Conservation (phyloP, 2,888 invertebrate species). For the Heliconius hortense region DNA sequence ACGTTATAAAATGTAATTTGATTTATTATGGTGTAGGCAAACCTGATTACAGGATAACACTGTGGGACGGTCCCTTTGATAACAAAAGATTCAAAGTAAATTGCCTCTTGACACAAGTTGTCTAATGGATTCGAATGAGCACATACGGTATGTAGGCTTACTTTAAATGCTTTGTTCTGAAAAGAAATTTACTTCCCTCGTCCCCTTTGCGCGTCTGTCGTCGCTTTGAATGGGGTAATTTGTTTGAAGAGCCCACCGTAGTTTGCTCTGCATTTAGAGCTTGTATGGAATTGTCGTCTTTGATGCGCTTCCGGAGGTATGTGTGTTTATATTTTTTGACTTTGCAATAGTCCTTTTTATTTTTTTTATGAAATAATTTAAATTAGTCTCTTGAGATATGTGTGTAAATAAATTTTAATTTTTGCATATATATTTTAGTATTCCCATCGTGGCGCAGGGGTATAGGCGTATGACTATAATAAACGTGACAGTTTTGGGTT, state of each 20-base stretch:
- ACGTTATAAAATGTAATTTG: constrained; percentile 50
- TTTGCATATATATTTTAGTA: too few relatives aligned
- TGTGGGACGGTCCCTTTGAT: constrained; percentile 64
- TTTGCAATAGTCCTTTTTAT: background rate
- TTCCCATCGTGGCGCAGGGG: too few relatives aligned
- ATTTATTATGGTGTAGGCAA: constrained; percentile 66
- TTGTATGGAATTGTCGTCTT: constrained; percentile 25
- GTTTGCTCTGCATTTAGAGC: constrained; percentile 28
- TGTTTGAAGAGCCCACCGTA: constrained; percentile 57
- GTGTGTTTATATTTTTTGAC: background rate
- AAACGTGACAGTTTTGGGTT: too few relatives aligned
- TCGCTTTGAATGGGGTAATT: constrained; percentile 67
- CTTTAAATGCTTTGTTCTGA: constrained; percentile 73
- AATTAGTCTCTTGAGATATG: too few relatives aligned
- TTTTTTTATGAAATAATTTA: background rate
- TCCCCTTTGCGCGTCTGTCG: constrained; percentile 65
- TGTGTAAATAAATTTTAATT: too few relatives aligned
- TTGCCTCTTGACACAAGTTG: constrained; percentile 67
- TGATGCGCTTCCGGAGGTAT: background rate
- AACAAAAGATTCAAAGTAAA: constrained; percentile 73
- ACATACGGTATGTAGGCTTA: constrained; percentile 69
- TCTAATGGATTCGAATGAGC: constrained; percentile 77
- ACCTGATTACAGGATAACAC: constrained; percentile 63
- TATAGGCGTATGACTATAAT: too few relatives aligned
- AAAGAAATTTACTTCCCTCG: constrained; percentile 71